These are phyloP conservation scores for Zeugodacus cucurbitae DNA, from an alignment of 1,140 invertebrate genomes.

Conservation along the genomic window DNA sequence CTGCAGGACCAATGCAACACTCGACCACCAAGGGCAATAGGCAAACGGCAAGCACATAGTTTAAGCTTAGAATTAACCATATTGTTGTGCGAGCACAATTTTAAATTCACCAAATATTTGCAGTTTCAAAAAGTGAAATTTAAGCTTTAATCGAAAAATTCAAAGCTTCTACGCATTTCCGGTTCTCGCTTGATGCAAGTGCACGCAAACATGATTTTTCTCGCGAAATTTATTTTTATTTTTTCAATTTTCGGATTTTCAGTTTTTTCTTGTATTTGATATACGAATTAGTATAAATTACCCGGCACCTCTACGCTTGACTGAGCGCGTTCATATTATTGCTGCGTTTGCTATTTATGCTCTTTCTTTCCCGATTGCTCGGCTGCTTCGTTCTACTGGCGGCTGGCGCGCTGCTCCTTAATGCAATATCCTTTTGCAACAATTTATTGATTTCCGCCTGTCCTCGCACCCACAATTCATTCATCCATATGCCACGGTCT, in stretches of 20 bases:
- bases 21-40: too few relatives aligned
- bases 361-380: background rate
- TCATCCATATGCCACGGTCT: background rate
- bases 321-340: constrained; percentile 6
- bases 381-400: background rate
- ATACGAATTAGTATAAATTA: constrained; percentile 32
- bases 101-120: background rate
- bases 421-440: constrained; percentile 30
- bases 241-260: background rate
- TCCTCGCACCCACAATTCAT: constrained; percentile 28
- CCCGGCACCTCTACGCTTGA: background rate
- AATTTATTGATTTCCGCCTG: constrained; percentile 27
- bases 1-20: background rate
- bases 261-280: background rate
- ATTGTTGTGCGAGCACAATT: background rate
- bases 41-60: too few relatives aligned
- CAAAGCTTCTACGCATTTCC: background rate
- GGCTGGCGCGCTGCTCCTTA: background rate
- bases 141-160: background rate
- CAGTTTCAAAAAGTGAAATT: background rate
- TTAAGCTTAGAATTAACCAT: too few relatives aligned
- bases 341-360: background rate
- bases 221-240: background rate
- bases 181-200: background rate
- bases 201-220: background rate